Evolutionary conservation across 1,140 invertebrate genomes (phyloP), one percentile per base, ranked within the genome.

Genomic region (Arion vulgaris): DNA sequence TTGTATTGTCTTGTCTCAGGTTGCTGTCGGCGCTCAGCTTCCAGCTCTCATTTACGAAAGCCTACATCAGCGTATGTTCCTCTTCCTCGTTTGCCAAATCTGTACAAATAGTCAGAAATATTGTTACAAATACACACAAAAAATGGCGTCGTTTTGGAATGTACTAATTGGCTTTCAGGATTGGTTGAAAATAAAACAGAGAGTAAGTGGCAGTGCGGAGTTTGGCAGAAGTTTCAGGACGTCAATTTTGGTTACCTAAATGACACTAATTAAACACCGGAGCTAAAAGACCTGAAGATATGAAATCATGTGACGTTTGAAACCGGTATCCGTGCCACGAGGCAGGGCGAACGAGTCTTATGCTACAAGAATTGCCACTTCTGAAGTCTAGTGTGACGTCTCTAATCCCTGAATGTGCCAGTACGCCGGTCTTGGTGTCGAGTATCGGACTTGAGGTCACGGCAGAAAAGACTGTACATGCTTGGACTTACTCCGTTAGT

Each of bases 241-340:
- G 51, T 57, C 51, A 57, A 23, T 57, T 57, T 57, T 57, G 51
- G 51, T 57, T 57, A 57, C 51, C 9, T 57, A 57, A 57, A 57
- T 57, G 51, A 57, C 51, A 57, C 51, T 57, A 57, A 57, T 57
- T 57, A 57, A 57, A 57, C 51, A 57, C 51, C 51, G 5, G 19
- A 57, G 51, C 7, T 7, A 57, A 57, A 23, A 57, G 51, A 57
- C 51, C 51, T 4, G 19, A 23, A 57, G 51, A 57, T 15, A 57
- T 57, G 15, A 15, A 57, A 57, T 19, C 51, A 57, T 26, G 9
- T 57, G 51, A 57, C 51, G 9, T 26, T 17, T 23, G 51, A 57
- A 57, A 57, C 23, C 23, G 9, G 9, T 7, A 57, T 57, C 51
- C 51, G 26, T 57, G 51, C 51, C 51, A 57, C 51, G 51, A 57